Evolutionary conservation across 2,888 invertebrate species (phyloP).

Genomic region (Flexamia atlantica): DNA sequence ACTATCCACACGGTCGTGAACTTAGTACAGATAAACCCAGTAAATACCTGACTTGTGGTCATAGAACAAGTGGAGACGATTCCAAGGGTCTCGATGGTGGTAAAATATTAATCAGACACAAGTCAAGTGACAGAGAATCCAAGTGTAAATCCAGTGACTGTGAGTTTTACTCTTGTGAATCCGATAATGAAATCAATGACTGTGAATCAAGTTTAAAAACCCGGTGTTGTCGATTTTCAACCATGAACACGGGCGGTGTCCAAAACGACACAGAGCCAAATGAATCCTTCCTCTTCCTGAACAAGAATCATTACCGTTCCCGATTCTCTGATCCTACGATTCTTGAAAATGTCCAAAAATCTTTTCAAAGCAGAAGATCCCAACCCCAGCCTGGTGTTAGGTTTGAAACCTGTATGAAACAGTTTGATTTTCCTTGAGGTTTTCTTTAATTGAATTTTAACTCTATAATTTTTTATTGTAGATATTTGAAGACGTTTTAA

Average conservation of each 20-base stretch:
- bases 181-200: neutral
- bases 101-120: neutral
- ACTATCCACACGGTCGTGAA: neutral
- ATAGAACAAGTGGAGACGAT: neutral
- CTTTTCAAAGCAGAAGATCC: neutral
- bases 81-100: neutral
- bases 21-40: neutral
- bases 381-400: neutral
- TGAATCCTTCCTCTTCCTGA: neutral
- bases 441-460: neutral
- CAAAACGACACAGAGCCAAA: neutral
- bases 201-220: neutral
- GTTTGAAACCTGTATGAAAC: neutral
- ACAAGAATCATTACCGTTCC: neutral
- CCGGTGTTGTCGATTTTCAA: neutral
- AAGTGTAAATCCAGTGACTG: neutral
- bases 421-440: neutral
- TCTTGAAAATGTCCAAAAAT: neutral
- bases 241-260: neutral
- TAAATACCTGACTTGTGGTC: neutral
- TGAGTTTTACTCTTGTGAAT: slow-evolving; percentile 33
- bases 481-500: neutral
- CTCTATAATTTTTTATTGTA: neutral
- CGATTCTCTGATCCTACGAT: neutral
- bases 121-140: neutral